phyloP scores from a whole-genome alignment of 2,888 invertebrate genomes.

The Nomada flava region DNA sequence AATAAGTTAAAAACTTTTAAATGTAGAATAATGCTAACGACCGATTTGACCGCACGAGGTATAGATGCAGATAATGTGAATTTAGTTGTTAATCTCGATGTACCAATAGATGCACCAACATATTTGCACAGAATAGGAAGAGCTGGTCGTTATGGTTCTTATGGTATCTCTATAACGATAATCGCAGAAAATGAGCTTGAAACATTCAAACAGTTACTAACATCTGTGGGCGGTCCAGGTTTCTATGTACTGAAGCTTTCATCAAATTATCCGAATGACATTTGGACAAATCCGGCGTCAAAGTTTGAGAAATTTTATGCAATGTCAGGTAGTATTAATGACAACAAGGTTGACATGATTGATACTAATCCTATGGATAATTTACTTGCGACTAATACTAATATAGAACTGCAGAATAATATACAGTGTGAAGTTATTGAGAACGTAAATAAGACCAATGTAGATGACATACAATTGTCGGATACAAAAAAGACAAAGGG shows the following conservation, averaged over 20 bases:
- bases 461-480: background rate
- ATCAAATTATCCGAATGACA: slow-evolving; percentile 74
- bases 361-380: slow-evolving; percentile 55
- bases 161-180: slow-evolving; percentile 92
- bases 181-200: slow-evolving; percentile 88
- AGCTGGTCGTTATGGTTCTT: slow-evolving; percentile 96
- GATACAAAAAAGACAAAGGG: background rate
- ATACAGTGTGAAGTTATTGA: background rate
- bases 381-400: slow-evolving; percentile 13
- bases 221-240: slow-evolving; percentile 85
- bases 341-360: slow-evolving; percentile 39
- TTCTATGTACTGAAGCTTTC: slow-evolving; percentile 85
- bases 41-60: slow-evolving; percentile 96
- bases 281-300: slow-evolving; percentile 75
- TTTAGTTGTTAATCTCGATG: slow-evolving; percentile 96
- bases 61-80: slow-evolving; percentile 97
- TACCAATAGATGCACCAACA: slow-evolving; percentile 91
- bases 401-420: slow-evolving; percentile 19
- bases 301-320: slow-evolving; percentile 76
- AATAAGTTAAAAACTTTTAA: slow-evolving; percentile 91
- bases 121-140: slow-evolving; percentile 98
- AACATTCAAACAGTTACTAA: slow-evolving; percentile 86
- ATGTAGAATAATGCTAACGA: slow-evolving; percentile 94
- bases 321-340: slow-evolving; percentile 20
- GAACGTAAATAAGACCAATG: background rate